phyloP scores from a whole-genome alignment of 2,797 vertebrate species.

The Coranthus polyacanthus region DNA sequence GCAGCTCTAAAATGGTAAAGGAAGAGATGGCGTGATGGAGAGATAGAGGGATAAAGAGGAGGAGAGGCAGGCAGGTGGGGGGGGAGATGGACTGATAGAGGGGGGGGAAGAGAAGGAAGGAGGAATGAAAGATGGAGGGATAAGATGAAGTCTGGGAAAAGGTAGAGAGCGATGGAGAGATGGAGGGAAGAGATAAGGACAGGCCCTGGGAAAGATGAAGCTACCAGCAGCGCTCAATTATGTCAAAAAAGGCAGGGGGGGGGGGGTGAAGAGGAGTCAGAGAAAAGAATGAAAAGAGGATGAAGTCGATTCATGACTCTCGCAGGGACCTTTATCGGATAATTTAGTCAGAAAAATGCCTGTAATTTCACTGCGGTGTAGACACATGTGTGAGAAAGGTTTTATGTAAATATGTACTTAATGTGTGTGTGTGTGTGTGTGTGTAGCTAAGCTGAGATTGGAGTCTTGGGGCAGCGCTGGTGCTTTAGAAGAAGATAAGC shows the following conservation, averaged over 20 bases:
- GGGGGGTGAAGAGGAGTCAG: background rate
- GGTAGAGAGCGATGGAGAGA: background rate
- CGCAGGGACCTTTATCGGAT: conserved; percentile 41
- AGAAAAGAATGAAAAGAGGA: conserved; percentile 21
- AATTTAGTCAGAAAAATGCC: conserved; percentile 34
- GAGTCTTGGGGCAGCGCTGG: conserved; percentile 45
- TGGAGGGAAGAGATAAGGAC: conserved; percentile 10
- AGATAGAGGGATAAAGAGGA: conserved; percentile 46
- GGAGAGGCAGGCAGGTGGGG: background rate
- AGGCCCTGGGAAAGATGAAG: conserved; percentile 26
- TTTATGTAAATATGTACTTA: conserved; percentile 38
- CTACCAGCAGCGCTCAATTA: conserved; percentile 26
- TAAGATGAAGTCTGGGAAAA: background rate
- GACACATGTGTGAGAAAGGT: conserved; percentile 10
- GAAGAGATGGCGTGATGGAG: conserved; percentile 60
- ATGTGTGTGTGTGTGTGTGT: conserved; percentile 18
- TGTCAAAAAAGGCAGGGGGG: background rate
- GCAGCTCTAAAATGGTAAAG: conserved; percentile 49
- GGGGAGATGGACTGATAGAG: too few relatives aligned
- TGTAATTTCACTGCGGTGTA: background rate
- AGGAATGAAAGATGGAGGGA: conserved; percentile 22
- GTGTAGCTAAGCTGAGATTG: conserved; percentile 29
- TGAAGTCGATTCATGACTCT: conserved; percentile 43
- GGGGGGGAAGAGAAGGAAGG: conserved; percentile 3
- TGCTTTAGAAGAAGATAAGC: conserved; percentile 71